Conservation (phyloP, 2,797 vertebrate species). For the Oreochromis mossambicus region DNA sequence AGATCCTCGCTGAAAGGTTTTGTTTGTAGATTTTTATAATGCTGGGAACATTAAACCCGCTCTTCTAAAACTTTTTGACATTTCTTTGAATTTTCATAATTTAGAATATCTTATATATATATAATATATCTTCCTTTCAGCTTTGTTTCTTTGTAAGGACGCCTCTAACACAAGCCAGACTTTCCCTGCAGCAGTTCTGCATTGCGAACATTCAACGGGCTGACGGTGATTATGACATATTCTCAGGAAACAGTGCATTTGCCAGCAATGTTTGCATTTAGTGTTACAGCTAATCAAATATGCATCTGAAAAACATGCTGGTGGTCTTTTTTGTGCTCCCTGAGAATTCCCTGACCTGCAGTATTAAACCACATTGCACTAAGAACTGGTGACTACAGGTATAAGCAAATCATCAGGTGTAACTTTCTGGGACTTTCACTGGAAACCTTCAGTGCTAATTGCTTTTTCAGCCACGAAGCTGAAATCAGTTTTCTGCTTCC, state of each 20-base stretch:
- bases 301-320: not conserved
- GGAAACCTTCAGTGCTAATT: not conserved
- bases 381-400: not conserved
- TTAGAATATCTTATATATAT: not conserved
- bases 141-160: not conserved
- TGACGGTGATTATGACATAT: not conserved
- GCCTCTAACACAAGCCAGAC: not conserved
- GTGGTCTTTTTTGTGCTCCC: not conserved
- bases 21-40: not conserved
- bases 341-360: not conserved
- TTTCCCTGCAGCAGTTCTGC: not conserved
- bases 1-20: not conserved
- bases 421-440: not conserved
- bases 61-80: not conserved
- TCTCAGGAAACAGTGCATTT: not conserved
- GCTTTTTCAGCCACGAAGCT: not conserved
- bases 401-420: not conserved
- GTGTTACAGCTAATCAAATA: not conserved
- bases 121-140: not conserved
- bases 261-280: not conserved
- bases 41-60: not conserved
- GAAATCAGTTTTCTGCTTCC: not conserved
- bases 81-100: not conserved
- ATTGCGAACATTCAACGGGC: not conserved
- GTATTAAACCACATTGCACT: not conserved